These are phyloP conservation scores for Hydrotaea cyrtoneurina DNA, from an alignment of 2,888 invertebrate species.

Conservation along the genomic window DNA sequence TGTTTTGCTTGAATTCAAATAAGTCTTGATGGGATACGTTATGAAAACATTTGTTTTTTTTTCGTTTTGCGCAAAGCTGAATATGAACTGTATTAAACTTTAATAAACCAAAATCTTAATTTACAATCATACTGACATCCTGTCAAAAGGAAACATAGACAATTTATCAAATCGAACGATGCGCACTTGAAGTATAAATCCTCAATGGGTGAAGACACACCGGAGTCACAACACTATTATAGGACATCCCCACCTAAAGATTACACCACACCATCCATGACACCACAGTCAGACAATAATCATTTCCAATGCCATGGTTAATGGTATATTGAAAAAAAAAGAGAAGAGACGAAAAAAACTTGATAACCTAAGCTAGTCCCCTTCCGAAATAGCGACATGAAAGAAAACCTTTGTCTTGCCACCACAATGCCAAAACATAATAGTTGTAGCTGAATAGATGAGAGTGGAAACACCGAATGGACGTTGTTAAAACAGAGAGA, in stretches of 20 bases:
- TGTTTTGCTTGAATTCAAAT: neutral
- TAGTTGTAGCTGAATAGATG: neutral
- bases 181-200: constrained; percentile 44
- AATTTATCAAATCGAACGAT: constrained; percentile 58
- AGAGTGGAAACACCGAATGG: neutral
- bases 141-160: constrained; percentile 52
- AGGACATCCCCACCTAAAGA: neutral
- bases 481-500: constrained; percentile 6
- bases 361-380: constrained; percentile 37
- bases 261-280: neutral
- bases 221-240: neutral
- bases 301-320: neutral
- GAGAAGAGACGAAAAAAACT: neutral
- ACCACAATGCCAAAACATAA: constrained; percentile 8
- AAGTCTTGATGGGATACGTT: neutral
- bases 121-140: constrained; percentile 46
- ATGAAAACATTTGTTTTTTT: neutral
- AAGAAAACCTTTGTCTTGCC: neutral
- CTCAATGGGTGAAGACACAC: constrained; percentile 30
- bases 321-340: neutral
- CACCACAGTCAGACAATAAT: neutral
- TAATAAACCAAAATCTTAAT: constrained; percentile 50
- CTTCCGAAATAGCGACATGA: neutral
- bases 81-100: constrained; percentile 28
- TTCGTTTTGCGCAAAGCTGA: neutral